Evolutionary conservation across 2,113 vertebrate species (phyloP).

Genomic region (Indri indri): DNA sequence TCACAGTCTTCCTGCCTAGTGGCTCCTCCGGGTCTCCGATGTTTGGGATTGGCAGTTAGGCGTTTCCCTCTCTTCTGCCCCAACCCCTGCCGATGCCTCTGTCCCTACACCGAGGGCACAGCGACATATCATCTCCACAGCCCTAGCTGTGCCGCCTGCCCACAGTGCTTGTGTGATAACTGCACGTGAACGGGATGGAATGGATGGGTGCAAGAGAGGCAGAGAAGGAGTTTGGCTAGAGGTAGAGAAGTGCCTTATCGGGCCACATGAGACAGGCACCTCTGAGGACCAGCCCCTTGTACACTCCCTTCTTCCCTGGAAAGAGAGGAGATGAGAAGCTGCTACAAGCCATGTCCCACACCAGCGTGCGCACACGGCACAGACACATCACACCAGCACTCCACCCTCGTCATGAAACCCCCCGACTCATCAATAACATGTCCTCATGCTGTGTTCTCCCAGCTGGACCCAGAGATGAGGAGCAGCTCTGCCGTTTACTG

Average conservation of each 20-base stretch:
- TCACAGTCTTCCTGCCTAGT: background rate
- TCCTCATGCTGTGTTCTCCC: background rate
- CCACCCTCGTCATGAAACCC: background rate
- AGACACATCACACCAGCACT: background rate
- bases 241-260: background rate
- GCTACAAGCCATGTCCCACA: background rate
- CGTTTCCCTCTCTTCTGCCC: background rate
- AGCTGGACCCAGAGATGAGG: background rate
- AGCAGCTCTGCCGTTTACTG: background rate
- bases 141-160: background rate
- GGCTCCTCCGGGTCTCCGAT: background rate
- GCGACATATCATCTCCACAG: background rate
- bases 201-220: background rate
- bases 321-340: background rate
- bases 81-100: background rate
- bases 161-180: background rate
- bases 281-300: background rate
- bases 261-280: background rate
- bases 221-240: background rate
- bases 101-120: background rate
- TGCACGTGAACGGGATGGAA: background rate
- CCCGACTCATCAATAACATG: rapidly evolving
- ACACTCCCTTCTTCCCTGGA: background rate
- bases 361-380: rapidly evolving
- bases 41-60: background rate